Evolutionary conservation across 2,113 vertebrate species (phyloP).

Genomic region (Spheniscus mendiculus): DNA sequence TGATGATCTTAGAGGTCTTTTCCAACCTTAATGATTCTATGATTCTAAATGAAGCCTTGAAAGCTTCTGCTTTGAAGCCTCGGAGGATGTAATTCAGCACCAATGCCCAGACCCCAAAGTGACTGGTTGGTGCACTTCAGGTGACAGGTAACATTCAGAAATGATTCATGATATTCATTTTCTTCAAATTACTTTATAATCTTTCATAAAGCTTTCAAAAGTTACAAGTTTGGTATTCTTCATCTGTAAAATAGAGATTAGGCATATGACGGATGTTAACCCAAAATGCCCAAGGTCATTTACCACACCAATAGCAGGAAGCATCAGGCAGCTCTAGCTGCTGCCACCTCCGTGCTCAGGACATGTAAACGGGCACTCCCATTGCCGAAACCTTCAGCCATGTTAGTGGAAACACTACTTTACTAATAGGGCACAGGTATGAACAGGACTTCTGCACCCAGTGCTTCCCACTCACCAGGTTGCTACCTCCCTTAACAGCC

Average conservation of each 20-base stretch:
- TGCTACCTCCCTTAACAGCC: neutral
- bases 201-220: neutral
- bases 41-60: neutral
- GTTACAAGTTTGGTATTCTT: neutral
- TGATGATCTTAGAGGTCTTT: too few relatives aligned
- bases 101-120: neutral
- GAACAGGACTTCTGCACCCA: neutral
- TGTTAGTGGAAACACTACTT: neutral
- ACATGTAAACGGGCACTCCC: accelerated
- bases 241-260: neutral
- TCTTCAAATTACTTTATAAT: neutral
- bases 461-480: accelerated
- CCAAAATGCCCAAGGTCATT: neutral
- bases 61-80: neutral
- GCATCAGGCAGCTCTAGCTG: accelerated
- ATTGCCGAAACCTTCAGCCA: neutral
- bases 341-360: neutral
- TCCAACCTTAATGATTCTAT: too few relatives aligned
- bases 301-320: neutral
- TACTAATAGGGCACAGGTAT: accelerated
- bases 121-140: neutral
- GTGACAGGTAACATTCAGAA: neutral
- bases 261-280: neutral
- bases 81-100: neutral
- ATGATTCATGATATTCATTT: neutral